These are phyloP conservation scores for Myoxocephalus aenaeus DNA, from an alignment of 2,797 vertebrate species.

Conservation along the genomic window DNA sequence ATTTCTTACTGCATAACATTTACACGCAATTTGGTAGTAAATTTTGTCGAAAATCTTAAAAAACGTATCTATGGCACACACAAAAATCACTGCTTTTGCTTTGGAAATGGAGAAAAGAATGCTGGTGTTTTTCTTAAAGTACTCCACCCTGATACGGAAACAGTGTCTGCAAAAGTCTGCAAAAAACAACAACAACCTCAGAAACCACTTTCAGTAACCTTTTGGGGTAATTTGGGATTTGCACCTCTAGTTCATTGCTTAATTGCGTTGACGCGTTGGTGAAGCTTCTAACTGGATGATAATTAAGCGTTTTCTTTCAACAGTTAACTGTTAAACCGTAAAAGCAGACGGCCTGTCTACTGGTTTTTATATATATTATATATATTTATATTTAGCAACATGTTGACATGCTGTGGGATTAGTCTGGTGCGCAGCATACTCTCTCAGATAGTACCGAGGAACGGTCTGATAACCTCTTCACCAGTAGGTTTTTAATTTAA, in stretches of 20 bases:
- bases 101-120: neutral
- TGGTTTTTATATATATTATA: neutral
- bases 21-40: neutral
- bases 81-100: neutral
- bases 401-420: neutral
- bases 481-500: neutral
- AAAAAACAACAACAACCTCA: neutral
- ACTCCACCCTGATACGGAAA: slow-evolving; percentile 38
- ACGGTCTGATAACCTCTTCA: neutral
- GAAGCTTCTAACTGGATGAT: neutral
- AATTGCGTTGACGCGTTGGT: neutral
- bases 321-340: neutral
- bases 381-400: neutral
- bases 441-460: neutral
- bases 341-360: neutral
- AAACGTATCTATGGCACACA: neutral
- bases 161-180: neutral
- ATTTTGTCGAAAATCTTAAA: neutral
- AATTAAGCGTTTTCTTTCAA: neutral
- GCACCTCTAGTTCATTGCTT: neutral
- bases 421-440: neutral
- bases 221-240: neutral
- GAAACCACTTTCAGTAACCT: neutral
- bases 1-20: neutral
- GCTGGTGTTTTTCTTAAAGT: slow-evolving; percentile 26